Evolutionary conservation across 2,113 vertebrate genomes (phyloP).

Genomic region (Cyanoliseus patagonus): DNA sequence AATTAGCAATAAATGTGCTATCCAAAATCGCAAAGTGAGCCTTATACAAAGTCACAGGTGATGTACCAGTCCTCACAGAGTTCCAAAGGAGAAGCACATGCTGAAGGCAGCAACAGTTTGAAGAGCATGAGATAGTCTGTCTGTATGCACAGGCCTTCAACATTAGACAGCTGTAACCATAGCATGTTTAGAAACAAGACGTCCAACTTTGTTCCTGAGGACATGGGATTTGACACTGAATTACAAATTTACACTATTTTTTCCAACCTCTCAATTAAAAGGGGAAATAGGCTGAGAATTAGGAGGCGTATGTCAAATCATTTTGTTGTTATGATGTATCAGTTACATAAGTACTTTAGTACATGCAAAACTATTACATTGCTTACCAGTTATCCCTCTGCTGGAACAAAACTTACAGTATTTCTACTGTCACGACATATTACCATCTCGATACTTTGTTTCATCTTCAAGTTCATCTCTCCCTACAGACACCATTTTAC

Average conservation of each 20-base stretch:
- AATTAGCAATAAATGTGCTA: neutral
- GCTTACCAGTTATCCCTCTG: neutral
- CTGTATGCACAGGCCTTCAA: neutral
- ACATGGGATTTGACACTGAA: neutral
- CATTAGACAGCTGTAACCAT: neutral
- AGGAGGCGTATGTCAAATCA: neutral
- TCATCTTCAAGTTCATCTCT: neutral
- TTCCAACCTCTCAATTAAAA: neutral
- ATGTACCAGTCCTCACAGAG: neutral
- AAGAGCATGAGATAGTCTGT: neutral
- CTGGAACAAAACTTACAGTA: neutral
- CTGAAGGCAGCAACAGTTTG: neutral
- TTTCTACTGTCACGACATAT: neutral
- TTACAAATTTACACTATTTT: neutral
- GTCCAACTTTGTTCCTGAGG: neutral
- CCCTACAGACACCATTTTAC: neutral
- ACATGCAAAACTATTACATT: neutral
- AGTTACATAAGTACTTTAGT: neutral
- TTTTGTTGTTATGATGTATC: neutral
- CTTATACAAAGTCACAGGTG: neutral
- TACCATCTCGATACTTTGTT: neutral
- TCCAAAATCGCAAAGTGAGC: neutral
- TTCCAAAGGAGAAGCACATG: neutral
- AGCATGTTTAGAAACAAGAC: neutral
- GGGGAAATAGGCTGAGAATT: neutral